Evolutionary conservation across 2,797 vertebrate genomes (phyloP).

Genomic region (Typhlichthys subterraneus): DNA sequence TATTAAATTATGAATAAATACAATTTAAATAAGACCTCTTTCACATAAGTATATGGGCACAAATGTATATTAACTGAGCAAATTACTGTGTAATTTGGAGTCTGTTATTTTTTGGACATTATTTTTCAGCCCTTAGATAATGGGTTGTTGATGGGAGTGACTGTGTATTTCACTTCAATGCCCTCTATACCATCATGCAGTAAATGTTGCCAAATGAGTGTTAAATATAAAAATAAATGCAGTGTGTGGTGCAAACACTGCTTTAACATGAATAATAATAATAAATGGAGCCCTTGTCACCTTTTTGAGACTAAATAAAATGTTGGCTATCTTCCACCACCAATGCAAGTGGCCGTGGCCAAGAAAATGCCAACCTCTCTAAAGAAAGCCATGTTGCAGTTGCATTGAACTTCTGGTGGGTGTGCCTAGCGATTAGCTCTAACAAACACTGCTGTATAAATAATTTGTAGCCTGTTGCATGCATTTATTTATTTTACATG

Average conservation of each 20-base stretch:
- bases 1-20: neutral
- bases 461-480: constrained; percentile 62
- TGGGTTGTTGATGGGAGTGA: constrained; percentile 56
- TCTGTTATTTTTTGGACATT: too few species aligned
- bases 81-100: constrained; percentile 26
- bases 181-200: constrained; percentile 56
- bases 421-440: constrained; percentile 68
- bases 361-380: constrained; percentile 78
- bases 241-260: constrained; percentile 49
- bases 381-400: constrained; percentile 72
- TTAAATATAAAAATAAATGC: constrained; percentile 63
- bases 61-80: constrained; percentile 10
- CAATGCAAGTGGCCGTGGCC: constrained; percentile 69
- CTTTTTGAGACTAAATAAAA: constrained; percentile 68
- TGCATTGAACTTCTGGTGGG: constrained; percentile 72
- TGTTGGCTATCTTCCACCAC: constrained; percentile 75
- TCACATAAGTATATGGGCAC: too few species aligned
- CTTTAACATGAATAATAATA: constrained; percentile 63
- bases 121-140: constrained; percentile 34
- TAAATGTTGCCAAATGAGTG: constrained; percentile 48
- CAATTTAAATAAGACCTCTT: too few species aligned
- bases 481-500: constrained; percentile 64
- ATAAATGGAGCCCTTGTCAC: constrained; percentile 61
- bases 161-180: constrained; percentile 55
- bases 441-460: constrained; percentile 66